phyloP scores from a whole-genome alignment of 2,113 vertebrate species.

The Perca schrenkii region DNA sequence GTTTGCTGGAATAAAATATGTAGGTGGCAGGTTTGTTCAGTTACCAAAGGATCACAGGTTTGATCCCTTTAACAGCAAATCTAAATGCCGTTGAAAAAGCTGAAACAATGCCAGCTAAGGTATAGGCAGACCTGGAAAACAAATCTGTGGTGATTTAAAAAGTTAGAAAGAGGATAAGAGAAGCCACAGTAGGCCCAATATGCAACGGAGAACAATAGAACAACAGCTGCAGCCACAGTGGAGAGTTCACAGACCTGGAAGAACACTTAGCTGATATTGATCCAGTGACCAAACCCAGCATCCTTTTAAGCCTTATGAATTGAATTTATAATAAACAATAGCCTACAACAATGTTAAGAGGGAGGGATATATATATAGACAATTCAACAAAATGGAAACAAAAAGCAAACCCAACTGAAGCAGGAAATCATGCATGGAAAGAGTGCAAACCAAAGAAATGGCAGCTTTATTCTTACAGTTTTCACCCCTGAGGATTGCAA shows the following conservation, averaged over 20 bases:
- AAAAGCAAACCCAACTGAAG: not conserved
- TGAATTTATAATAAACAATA: too few relatives aligned
- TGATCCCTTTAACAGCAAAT: not conserved
- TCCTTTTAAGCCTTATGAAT: too few relatives aligned
- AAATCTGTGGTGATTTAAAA: not conserved
- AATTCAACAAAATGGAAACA: not conserved
- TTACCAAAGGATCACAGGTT: conserved; percentile 15
- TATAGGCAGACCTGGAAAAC: not conserved
- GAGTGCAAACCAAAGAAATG: not conserved
- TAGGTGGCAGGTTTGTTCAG: not conserved
- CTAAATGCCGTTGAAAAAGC: not conserved
- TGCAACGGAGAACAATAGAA: not conserved
- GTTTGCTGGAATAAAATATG: conserved; percentile 18
- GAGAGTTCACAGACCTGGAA: not conserved
- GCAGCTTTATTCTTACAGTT: not conserved
- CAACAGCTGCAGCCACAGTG: not conserved
- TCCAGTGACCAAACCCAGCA: too few relatives aligned
- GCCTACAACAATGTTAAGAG: too few relatives aligned
- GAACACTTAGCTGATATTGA: not conserved
- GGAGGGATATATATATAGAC: not conserved
- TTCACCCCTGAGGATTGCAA: not conserved
- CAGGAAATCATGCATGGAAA: not conserved
- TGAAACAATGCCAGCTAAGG: not conserved
- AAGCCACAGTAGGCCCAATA: not conserved
- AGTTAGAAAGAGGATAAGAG: conserved; percentile 13